Evolutionary conservation across 2,888 invertebrate species (phyloP).

Genomic region (Temnothorax unifasciatus): DNA sequence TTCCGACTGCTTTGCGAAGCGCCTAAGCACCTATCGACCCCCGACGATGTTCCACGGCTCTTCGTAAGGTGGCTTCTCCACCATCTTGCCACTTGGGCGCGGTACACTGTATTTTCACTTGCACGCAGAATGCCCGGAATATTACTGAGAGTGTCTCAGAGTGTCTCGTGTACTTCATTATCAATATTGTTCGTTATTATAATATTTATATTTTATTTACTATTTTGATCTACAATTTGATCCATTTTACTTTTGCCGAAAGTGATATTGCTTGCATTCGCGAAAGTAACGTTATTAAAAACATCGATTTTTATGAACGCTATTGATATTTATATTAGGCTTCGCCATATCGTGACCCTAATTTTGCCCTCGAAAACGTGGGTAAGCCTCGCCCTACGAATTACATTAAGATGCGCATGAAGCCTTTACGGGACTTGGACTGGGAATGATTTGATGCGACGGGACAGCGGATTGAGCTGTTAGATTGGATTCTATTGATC

Average conservation of each 20-base stretch:
- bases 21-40: conserved; percentile 58
- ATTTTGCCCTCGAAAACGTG: conserved; percentile 25
- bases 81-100: conserved; percentile 28
- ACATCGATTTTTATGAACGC: conserved; percentile 19
- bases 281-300: background rate
- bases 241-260: background rate
- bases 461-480: conserved; percentile 49
- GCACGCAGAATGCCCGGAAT: background rate
- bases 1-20: conserved; percentile 53
- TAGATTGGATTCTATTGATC: conserved; percentile 51
- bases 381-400: conserved; percentile 38
- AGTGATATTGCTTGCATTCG: too few relatives aligned
- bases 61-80: conserved; percentile 11
- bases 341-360: background rate
- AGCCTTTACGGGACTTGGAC: conserved; percentile 22
- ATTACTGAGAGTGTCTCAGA: background rate
- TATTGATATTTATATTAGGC: background rate
- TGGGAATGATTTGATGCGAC: conserved; percentile 60
- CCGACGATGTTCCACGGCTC: conserved; percentile 9
- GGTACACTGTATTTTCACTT: background rate
- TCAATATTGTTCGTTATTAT: background rate
- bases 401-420: conserved; percentile 31
- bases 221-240: background rate
- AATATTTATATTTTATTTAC: conserved; percentile 6
- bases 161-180: background rate